Evolutionary conservation across 2,113 vertebrate genomes (phyloP).

Genomic region (Junco hyemalis): DNA sequence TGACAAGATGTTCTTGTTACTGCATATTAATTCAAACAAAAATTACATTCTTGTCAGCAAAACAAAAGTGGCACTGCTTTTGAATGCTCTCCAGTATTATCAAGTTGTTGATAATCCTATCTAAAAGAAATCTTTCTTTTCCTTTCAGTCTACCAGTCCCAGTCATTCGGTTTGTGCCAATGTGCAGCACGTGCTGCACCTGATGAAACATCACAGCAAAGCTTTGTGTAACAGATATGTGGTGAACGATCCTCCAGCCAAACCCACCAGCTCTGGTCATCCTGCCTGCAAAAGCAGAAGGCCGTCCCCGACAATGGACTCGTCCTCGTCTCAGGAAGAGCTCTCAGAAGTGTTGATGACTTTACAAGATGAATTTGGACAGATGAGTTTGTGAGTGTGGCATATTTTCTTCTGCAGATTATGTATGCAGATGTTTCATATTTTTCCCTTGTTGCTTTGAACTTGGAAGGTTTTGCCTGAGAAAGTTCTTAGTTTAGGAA

Average conservation of each 20-base stretch:
- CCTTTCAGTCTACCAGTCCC: slow-evolving; percentile 83
- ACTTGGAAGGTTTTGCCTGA: background rate
- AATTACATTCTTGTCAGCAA: background rate
- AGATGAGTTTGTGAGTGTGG: slow-evolving; percentile 91
- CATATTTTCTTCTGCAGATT: background rate
- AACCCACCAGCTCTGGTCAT: background rate
- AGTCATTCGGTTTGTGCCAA: slow-evolving; percentile 95
- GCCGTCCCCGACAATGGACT: slow-evolving; percentile 28
- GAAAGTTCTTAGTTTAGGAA: background rate
- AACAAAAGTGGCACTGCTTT: background rate
- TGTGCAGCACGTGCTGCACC: slow-evolving; percentile 91
- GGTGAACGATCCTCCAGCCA: slow-evolving; percentile 70
- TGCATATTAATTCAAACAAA: background rate
- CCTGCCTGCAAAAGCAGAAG: slow-evolving; percentile 37
- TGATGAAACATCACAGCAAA: slow-evolving; percentile 92
- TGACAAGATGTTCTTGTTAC: background rate
- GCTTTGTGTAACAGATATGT: slow-evolving; percentile 89
- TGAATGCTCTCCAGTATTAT: background rate
- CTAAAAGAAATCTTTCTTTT: background rate
- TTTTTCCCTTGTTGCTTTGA: background rate
- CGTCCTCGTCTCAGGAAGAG: slow-evolving; percentile 79
- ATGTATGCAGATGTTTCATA: background rate
- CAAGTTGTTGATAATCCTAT: background rate
- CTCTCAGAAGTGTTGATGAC: slow-evolving; percentile 86
- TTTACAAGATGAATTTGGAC: slow-evolving; percentile 90